Conservation (phyloP, 2,888 invertebrate genomes). For the Malthinus flaveolus region DNA sequence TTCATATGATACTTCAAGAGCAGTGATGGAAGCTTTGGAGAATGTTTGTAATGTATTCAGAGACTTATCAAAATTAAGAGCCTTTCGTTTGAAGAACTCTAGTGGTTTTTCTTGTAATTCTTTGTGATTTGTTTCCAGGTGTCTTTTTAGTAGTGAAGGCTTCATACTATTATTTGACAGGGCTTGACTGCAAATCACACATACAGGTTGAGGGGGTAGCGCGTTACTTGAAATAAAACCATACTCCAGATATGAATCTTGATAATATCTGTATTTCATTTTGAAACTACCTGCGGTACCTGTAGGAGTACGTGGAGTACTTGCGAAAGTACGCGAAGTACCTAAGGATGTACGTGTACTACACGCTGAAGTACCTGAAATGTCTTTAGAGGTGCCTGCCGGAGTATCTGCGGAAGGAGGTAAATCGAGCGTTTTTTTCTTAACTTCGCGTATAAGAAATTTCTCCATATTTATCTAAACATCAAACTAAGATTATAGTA, state of each 20-base stretch:
- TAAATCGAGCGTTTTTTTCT: no score
- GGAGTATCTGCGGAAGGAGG: no score
- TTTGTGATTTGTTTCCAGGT: neutral
- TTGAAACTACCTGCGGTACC: no score
- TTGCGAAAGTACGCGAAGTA: no score
- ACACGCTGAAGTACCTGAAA: no score
- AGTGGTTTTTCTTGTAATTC: neutral
- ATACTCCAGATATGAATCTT: neutral
- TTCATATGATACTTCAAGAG: conserved; percentile 28
- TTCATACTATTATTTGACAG: neutral
- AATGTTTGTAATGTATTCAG: neutral
- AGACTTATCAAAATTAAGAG: neutral
- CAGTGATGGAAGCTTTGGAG: no score
- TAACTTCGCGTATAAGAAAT: no score
- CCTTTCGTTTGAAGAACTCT: neutral
- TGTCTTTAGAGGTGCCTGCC: no score
- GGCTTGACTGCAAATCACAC: neutral
- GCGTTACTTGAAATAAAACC: neutral
- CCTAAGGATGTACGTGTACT: no score
- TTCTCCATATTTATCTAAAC: no score
- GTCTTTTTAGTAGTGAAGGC: neutral
- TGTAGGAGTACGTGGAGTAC: no score
- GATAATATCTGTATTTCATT: neutral
- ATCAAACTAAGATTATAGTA: no score
- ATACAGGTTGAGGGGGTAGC: neutral